Evolutionary conservation across 1,140 invertebrate species (phyloP).

Genomic region (Oncopeltus fasciatus): DNA sequence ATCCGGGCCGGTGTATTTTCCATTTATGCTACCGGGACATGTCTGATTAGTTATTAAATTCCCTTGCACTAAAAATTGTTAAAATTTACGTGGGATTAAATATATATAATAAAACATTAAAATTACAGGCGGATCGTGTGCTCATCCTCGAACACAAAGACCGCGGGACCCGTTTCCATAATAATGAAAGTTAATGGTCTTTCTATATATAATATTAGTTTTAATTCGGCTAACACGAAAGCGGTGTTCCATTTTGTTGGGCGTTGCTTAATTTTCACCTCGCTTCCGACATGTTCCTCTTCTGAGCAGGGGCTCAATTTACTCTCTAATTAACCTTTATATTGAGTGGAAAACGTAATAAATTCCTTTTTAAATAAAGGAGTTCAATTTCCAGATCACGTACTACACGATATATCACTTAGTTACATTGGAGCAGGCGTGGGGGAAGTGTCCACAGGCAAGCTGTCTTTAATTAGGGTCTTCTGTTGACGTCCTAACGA

Average conservation of each 20-base stretch:
- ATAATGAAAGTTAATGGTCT: not conserved
- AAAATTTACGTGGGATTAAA: no score
- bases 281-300: conserved; percentile 2
- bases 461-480: not conserved
- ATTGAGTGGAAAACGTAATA: conserved; percentile 8
- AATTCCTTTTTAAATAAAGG: not conserved
- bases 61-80: no score
- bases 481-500: conserved; percentile 1
- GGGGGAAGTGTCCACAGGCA: not conserved
- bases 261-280: conserved; percentile 3
- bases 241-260: not conserved
- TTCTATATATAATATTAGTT: conserved; percentile 1
- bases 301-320: not conserved
- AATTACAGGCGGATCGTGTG: no score
- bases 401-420: conserved; percentile 6
- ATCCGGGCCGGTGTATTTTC: no score
- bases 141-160: no score
- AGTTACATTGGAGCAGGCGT: not conserved
- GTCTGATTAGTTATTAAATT: no score
- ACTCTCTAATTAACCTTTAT: not conserved
- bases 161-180: no score
- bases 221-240: conserved; percentile 7
- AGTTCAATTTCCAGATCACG: conserved; percentile 3
- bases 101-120: no score
- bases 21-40: no score